These are phyloP conservation scores for Albula glossodonta DNA, from an alignment of 2,113 vertebrate genomes.

Conservation along the genomic window DNA sequence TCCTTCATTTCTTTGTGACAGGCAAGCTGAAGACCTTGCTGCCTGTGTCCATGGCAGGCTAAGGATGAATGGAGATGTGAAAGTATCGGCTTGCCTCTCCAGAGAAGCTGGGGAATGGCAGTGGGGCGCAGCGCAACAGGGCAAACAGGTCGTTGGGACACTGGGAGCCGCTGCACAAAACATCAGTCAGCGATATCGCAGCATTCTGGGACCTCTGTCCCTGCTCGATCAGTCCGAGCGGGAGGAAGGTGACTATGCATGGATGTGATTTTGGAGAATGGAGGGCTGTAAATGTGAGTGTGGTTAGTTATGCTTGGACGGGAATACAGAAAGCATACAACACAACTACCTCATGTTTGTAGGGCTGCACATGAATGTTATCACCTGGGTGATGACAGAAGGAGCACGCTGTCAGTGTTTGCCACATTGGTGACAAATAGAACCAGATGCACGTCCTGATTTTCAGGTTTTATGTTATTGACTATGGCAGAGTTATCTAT, in stretches of 20 bases:
- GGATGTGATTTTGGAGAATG: neutral
- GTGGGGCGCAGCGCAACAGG: neutral
- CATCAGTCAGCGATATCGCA: neutral
- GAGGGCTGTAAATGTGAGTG: slow-evolving; percentile 9
- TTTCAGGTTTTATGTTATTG: neutral
- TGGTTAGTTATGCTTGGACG: neutral
- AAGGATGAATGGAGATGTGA: neutral
- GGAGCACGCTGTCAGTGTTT: neutral
- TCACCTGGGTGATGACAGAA: neutral
- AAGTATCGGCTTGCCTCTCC: too few species aligned
- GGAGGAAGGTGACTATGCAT: neutral
- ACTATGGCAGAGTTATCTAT: too few species aligned
- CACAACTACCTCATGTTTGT: neutral
- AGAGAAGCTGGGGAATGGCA: neutral
- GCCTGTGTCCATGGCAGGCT: neutral
- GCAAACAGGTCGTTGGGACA: neutral
- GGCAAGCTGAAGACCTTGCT: neutral
- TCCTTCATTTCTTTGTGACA: too few species aligned
- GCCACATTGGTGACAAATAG: neutral
- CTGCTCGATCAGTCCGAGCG: slow-evolving; percentile 1
- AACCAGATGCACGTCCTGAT: neutral
- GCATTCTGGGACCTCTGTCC: slow-evolving; percentile 10
- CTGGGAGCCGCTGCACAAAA: neutral
- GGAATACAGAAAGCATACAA: too few species aligned
- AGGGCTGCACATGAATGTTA: neutral